Base-by-base conservation (phyloP, 2,113 vertebrate species). In the Ochotona princeps region DNA sequence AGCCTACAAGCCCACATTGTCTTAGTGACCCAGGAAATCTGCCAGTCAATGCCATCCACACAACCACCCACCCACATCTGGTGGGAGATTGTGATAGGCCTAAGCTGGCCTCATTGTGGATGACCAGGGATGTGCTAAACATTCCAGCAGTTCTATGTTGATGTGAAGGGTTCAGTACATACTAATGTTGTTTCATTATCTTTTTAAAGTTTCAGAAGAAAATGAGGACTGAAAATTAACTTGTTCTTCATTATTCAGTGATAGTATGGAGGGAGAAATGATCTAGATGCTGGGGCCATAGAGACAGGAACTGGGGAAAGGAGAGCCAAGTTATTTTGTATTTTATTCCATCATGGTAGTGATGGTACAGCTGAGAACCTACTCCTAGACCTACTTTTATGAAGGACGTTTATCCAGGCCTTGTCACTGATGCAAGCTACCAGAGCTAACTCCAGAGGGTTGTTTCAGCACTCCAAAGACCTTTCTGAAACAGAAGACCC, bases 1-100 rank as follows among this genome's bases (percentile, higher is more conserved):
- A 57, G 94, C 88, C 98, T 98, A 38, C 98, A 98, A 54, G 98
- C 97, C 14, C 54, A 57, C 0, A 98, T 98, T 98, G 98, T 74
- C 96, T 97, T 98, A 98, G 98, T 74, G 98, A 98, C 92, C 98
- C 98, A 21, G 98, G 98, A 98, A 97, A 1, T 98, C 98, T 4
- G 98, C 96, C 7, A 99, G 97, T 0, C 7, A 99, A 97, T 0
- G 97, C 98, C 96, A 99, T 98, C 35, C 98, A 95, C 97, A 98
- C 98, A 57, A 57, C 54, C 10, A 30, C 97, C 98, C 82, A 98
- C 98, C 8, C 98, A 97, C 2, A 98, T 98, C 96, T 98, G 98
- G 93, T 98, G 98, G 76, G 97, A 98, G 98, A 73, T 98, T 99
- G 98, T 98, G 98, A 98, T 97, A 98, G 98, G 54, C 98, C 95